Evolutionary conservation across 2,113 vertebrate species (phyloP), one percentile per base, ranked within the genome.

Genomic region (Lamprologus sp.): DNA sequence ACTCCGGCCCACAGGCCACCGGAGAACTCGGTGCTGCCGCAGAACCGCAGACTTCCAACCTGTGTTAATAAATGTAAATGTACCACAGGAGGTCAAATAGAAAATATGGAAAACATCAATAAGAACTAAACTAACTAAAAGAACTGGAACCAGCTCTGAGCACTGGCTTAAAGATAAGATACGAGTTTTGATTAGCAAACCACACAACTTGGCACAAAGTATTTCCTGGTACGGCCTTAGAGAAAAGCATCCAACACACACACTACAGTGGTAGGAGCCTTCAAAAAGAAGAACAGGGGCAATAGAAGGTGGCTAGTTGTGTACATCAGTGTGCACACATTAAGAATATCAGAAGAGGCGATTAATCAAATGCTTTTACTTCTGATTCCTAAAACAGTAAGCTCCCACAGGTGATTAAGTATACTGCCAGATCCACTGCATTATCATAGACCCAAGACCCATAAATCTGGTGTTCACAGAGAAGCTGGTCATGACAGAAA

Each of bases 1-100:
- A 99, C 90, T 45, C 99, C 99, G 33, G 99, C 99, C 99, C 99
- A 99, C 54, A 98, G 97, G 9, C 98, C 99, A 33, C 96, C 97
- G 8, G 98, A 97, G 95, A 99, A 99, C 88, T 99, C 97, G 0
- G 98, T 99, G 91, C 96, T 96, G 84, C 98, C 98, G 84, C 97
- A 99, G 95, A 98, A 99, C 33, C 97, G 96, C 92, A 99, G 95
- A 0, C 96, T 98, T 35, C 98, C 98, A 40, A 98, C 96, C 98
- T 99, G 91, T 4, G 7, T 3, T 21, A 35, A 81, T 79, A 79
- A 45, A 91, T 77, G 26, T 11, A 45, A 47, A 47, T 73, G 21
- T 49, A 77, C 70, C 70, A 49, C 15, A 77, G 3, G 26, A 31
- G 70, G 26, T 49, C 26, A 77, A 49, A 77, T 4, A 77, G 15